A percentile compares a stretch with the other conserved stretches of the same genome.
Conservation (phyloP, 2,797 vertebrate genomes). For the Picus viridis region DNA sequence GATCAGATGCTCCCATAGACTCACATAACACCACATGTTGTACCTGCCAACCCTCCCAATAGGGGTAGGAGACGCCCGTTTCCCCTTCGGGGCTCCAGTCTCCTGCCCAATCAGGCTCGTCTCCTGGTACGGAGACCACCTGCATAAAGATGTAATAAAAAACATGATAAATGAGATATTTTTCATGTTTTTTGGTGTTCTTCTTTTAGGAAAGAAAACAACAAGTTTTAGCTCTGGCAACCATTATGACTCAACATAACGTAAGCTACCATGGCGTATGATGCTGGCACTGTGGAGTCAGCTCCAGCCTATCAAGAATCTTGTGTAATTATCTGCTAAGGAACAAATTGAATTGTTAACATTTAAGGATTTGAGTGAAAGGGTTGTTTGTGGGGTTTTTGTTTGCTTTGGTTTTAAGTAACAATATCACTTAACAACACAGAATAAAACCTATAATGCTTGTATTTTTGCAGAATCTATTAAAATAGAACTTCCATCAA, state of each 20-base stretch:
- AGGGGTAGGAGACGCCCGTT: constrained; percentile 85
- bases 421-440: background rate
- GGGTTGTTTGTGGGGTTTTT: background rate
- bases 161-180: constrained; percentile 79
- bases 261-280: background rate
- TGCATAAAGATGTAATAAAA: constrained; percentile 82
- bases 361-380: background rate
- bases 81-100: constrained; percentile 86
- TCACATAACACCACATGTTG: constrained; percentile 85
- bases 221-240: constrained; percentile 54
- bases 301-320: background rate
- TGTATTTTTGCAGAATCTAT: background rate
- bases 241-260: constrained; percentile 41
- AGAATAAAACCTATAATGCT: background rate
- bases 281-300: background rate
- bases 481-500: background rate
- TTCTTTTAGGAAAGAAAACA: constrained; percentile 58
- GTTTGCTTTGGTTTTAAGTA: background rate
- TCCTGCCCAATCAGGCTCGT: constrained; percentile 86
- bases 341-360: constrained; percentile 1
- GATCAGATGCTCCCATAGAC: constrained; percentile 81
- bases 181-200: constrained; percentile 59
- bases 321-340: constrained; percentile 1
- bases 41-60: constrained; percentile 88
- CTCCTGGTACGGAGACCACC: constrained; percentile 84